Evolutionary conservation across 2,797 vertebrate species (phyloP).

Genomic region (Carduelis carduelis): DNA sequence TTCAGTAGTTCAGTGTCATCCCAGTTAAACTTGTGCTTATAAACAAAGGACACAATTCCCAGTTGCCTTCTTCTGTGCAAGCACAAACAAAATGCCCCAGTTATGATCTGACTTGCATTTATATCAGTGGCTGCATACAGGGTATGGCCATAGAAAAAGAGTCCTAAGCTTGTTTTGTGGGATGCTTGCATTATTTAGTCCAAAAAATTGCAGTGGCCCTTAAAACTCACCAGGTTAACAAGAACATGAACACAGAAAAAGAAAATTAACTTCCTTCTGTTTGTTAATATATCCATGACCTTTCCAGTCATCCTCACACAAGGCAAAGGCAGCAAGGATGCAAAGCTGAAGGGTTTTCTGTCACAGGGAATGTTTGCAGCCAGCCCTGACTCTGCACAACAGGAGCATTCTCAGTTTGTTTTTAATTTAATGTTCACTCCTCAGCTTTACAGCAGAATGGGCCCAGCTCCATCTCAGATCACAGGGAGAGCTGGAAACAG

Average conservation of each 20-base stretch:
- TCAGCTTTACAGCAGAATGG: background rate
- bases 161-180: background rate
- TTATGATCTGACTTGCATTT: background rate
- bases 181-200: background rate
- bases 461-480: background rate
- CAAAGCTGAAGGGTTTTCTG: background rate
- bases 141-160: background rate
- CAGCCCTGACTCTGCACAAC: background rate
- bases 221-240: background rate
- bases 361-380: background rate
- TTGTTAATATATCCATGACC: background rate
- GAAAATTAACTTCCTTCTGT: background rate
- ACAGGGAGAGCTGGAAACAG: background rate
- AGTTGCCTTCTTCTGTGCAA: background rate
- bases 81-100: background rate
- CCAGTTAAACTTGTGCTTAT: conserved; percentile 18
- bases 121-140: background rate
- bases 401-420: background rate
- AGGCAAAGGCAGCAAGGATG: background rate
- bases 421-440: background rate
- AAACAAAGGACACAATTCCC: conserved; percentile 8
- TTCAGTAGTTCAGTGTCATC: conserved; percentile 7
- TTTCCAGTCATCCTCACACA: background rate
- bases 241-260: background rate
- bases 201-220: accelerated